Base-by-base conservation (phyloP, 2,797 vertebrate genomes). In the Cynopterus sphinx region DNA sequence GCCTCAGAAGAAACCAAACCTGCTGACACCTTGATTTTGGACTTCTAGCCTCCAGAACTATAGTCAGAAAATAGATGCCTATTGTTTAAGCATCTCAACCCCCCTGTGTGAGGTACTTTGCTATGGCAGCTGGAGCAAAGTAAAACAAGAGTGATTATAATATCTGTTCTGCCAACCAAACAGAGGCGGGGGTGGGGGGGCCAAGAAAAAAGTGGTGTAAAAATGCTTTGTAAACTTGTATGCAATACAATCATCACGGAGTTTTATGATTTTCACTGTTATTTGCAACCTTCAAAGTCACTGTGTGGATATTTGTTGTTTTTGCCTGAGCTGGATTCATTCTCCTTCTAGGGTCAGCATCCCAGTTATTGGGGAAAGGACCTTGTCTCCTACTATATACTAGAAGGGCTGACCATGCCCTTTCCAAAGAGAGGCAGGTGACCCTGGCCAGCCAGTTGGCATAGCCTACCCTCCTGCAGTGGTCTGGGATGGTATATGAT, bases 181-280 rank as follows among this genome's bases (percentile, higher is more conserved):
- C 6, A 55, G 24, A 12, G 11, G 19, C 9, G 11, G 9, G 21
- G 11, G 11, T 33, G 26, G 10, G 33, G 33, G 33, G 33, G 33
- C 33, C 21, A 65, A 43, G 36, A 36, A 90, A 49, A 61, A 21
- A 63, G 28, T 0, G 2, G 7, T 12, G 24, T 26, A 74, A 36
- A 49, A 39, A 6, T 36, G 57, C 19, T 9, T 33, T 49, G n/a
- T 36, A 36, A 68, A 21, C 28, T 16, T 21, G 0, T 15, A 16
- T 63, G n/a, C 39, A 6, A 0, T 33, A 10, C 0, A 7, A 2
- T 19, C 68, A 36, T n/a, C 15, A 0, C 26, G 26, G 57, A 67
- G 26, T n/a, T n/a, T 43, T 31, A 21, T 17, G 2, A 17, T 83
- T 43, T 68, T 67, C 36, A n/a, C 9, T 53, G 3, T 75, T 41